Base-by-base conservation (phyloP, 1,140 invertebrate species). In the Protaetia brevitarsis region DNA sequence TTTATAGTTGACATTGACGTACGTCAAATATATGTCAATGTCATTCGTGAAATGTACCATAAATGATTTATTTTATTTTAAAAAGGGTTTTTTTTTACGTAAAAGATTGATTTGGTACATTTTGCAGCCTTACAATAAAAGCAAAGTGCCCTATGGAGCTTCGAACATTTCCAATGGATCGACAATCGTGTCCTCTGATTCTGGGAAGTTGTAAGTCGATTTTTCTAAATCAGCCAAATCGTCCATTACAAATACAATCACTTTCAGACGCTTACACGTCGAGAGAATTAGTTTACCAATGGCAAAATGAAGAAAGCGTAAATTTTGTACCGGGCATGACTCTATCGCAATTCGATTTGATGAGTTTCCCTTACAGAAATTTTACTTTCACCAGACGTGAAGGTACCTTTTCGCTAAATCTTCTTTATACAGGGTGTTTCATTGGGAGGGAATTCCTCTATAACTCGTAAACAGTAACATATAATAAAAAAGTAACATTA, bases 121-220 rank as follows among this genome's bases (percentile, higher is more conserved):
- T 75, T 80, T 83, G 71, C 78, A 96, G 97, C 77, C 81, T 99
- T 73, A 99, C 97, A 8, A 96, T 99, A 65, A 96, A 96, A 80
- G 96, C 96, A 1, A 95, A 92, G 68, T 99, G 97, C 81, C 95
- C 95, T 3, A 99, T 99, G 96, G 91, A 96, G 74, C 81, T 99
- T 29, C 86, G 92, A 71, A 93, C 95, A 76, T 99, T 98, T 81
- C 97, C 97, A 2, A 97, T 98, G 93, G 96, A 98, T 81, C 85
- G 89, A 21, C 96, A 94, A 76, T 91, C 88, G 0, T 98, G 96
- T 78, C 95, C 95, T 10, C 83, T 98, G 7, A 88, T 93, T 70
- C 83, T 99, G 37, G 96, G 95, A 67, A 97, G 95, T 75, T 98
- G 96, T 97, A 84, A 90, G 93, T 0, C 56, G 29, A 1, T 29